Base-by-base conservation (phyloP, 2,113 vertebrate genomes). In the Bagarius yarrelli region DNA sequence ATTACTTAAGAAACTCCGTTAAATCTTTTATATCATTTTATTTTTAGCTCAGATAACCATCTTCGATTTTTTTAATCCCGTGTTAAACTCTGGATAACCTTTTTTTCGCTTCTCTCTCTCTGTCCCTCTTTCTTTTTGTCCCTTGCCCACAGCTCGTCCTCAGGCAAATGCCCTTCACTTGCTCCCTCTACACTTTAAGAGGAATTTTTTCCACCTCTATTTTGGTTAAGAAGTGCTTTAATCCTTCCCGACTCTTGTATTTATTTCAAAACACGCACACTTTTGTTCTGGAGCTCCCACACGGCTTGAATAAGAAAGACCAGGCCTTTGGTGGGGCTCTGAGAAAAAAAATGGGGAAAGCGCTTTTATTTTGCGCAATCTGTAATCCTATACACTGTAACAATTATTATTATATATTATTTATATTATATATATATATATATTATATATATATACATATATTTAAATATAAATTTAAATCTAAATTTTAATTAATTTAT, bases 51-150 rank as follows among this genome's bases (percentile, higher is more conserved):
- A 90, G 90, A 92, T 92, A 88, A 61, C 74, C 84, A 90, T 93
- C 90, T 79, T 76, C 1, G 83, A 75, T 76, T 87, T 90, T 87
- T 90, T 88, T 88, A 92, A 93, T 92, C 90, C 91, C 90, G 83
- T 88, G 91, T 89, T 94, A 92, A 93, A 93, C 92, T 94, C 87
- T 86, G 78, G 23, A 80, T 92, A 87, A 93, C 92, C 93, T 84
- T 86, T 85, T 66, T 69, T 61, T 70, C 75, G 60, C 2, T 47
- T 66, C 4, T 76, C 67, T 80, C 56, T 74, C 47, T 40, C 71
- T 70, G 4, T 64, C 15, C 12, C 15, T 64, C 19, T 57, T 14
- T 40, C 34, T 23, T 50, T 52, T 77, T 66, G 25, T 72, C 50
- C 73, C 80, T 71, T 30, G 55, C 66, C 83, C 80, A 75, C 72